Evolutionary conservation across 2,113 vertebrate species (phyloP).

Genomic region (Pelodiscus sinensis): DNA sequence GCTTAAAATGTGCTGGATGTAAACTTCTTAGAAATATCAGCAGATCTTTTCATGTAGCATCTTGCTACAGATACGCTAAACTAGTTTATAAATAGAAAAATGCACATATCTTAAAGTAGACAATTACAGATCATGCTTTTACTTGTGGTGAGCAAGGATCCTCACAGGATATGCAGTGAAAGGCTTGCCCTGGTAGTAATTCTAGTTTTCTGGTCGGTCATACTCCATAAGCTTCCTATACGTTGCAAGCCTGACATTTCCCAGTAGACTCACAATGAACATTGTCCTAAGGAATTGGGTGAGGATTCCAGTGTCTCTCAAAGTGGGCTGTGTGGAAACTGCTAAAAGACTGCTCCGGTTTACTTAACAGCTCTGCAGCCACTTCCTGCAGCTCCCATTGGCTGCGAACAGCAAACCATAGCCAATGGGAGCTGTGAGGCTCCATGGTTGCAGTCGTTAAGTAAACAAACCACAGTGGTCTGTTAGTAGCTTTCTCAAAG

Average conservation of each 20-base stretch:
- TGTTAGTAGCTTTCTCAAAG: no score
- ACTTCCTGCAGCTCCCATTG: no score
- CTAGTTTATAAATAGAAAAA: not conserved
- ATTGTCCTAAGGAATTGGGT: not conserved
- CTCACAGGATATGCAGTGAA: not conserved
- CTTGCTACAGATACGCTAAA: not conserved
- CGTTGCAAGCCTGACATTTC: not conserved
- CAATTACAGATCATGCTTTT: not conserved
- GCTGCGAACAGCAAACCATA: no score
- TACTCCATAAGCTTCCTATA: not conserved
- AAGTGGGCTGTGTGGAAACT: no score
- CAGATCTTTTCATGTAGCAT: not conserved
- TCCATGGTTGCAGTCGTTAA: no score
- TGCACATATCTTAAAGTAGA: not conserved
- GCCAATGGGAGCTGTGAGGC: no score
- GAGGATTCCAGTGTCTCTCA: no score
- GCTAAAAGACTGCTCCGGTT: no score
- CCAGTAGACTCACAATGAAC: not conserved
- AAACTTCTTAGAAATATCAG: not conserved
- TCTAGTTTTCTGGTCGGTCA: not conserved
- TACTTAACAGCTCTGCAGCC: no score
- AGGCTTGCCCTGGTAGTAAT: not conserved
- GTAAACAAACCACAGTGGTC: no score
- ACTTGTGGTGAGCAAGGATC: not conserved
- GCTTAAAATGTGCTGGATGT: not conserved